Conservation (phyloP, 2,113 vertebrate genomes). For the Thermophis baileyi region DNA sequence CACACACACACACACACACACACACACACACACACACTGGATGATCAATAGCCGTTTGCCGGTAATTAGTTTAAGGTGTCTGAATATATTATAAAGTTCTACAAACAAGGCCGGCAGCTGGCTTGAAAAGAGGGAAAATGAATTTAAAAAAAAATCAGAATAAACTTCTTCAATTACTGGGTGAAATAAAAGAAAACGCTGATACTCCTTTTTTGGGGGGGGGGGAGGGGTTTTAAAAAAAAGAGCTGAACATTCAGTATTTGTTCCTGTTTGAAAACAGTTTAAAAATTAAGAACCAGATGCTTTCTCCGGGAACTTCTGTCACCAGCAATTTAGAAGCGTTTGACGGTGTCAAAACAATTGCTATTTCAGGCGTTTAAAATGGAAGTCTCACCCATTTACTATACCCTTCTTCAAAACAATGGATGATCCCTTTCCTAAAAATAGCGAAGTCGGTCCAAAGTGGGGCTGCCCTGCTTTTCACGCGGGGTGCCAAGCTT, state of each 20-base stretch:
- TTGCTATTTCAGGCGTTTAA: background rate
- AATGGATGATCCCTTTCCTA: background rate
- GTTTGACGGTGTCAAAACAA: constrained; percentile 7
- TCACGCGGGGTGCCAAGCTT: background rate
- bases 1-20: too few relatives aligned
- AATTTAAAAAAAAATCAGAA: constrained; percentile 11
- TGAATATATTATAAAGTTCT: background rate
- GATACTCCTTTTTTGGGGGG: background rate
- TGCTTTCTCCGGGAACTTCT: constrained; percentile 13
- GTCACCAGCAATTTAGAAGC: constrained; percentile 13
- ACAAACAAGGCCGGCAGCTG: background rate
- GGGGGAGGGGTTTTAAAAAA: background rate
- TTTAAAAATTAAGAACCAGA: constrained; percentile 26
- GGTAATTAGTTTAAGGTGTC: constrained; percentile 1
- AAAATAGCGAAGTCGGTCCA: accelerated
- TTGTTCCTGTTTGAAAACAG: constrained; percentile 26
- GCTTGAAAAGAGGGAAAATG: background rate
- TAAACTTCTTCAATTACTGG: constrained; percentile 4
- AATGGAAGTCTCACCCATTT: background rate
- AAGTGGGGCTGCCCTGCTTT: background rate
- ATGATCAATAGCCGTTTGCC: background rate
- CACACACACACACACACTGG: background rate
- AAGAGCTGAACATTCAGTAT: constrained; percentile 26
- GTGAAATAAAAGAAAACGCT: constrained; percentile 22
- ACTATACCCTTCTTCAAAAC: background rate